A percentile compares a stretch with the other conserved stretches of the same genome.
These are phyloP conservation scores for Neodiprion fabricii DNA, from an alignment of 1,140 invertebrate species.

Conservation along the genomic window DNA sequence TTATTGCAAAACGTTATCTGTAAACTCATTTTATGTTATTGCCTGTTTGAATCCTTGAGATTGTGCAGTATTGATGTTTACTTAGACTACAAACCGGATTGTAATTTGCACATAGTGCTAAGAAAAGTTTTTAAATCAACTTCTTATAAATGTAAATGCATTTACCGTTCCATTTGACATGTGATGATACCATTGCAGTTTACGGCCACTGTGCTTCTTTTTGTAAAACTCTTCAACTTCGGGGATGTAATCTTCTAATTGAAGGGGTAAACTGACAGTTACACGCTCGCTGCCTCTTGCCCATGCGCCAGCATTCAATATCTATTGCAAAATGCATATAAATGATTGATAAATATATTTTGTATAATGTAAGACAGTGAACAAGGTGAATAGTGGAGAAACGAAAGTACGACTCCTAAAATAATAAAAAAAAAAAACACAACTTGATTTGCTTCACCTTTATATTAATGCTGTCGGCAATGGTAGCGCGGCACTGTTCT, in stretches of 20 bases:
- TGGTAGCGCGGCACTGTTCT: constrained; percentile 65
- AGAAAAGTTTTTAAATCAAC: too few species aligned
- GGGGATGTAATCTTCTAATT: constrained; percentile 98
- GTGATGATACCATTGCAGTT: constrained; percentile 99
- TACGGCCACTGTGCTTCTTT: constrained; percentile 97
- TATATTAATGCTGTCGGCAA: constrained; percentile 78
- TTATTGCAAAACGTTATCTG: constrained; percentile 94
- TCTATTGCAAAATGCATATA: constrained; percentile 57
- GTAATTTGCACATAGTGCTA: too few species aligned
- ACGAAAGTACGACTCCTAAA: constrained; percentile 9
- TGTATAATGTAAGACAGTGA: constrained; percentile 41
- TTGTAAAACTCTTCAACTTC: constrained; percentile 95
- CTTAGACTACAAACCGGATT: neutral
- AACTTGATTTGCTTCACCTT: constrained; percentile 58
- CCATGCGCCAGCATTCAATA: constrained; percentile 99
- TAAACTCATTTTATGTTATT: constrained; percentile 39
- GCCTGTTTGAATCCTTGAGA: constrained; percentile 13
- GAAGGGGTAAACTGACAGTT: constrained; percentile 93
- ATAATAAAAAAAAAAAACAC: constrained; percentile 9
- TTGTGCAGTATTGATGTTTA: neutral
- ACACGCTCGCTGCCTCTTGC: constrained; percentile 91
- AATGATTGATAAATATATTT: constrained; percentile 64
- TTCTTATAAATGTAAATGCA: neutral
- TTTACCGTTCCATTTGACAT: constrained; percentile 96
- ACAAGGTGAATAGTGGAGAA: constrained; percentile 13